Evolutionary conservation across 2,888 invertebrate species (phyloP).

Genomic region (Yponomeuta sedellus): DNA sequence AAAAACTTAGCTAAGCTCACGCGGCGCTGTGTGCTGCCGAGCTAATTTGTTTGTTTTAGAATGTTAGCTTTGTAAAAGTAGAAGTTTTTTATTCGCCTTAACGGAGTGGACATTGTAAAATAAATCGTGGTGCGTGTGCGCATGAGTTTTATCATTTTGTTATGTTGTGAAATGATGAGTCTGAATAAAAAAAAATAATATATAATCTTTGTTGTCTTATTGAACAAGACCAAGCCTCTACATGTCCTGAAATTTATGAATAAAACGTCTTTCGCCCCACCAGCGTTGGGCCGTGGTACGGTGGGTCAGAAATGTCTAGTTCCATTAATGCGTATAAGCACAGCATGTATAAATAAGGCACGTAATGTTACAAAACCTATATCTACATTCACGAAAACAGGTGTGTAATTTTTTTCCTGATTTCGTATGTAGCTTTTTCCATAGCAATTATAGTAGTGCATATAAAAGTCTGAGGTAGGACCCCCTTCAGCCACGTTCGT

Average conservation of each 20-base stretch:
- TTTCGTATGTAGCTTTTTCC: too few species aligned
- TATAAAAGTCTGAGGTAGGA: too few species aligned
- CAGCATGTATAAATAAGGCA: too few species aligned
- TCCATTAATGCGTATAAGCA: too few species aligned
- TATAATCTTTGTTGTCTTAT: slow-evolving; percentile 7
- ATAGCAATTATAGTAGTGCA: too few species aligned
- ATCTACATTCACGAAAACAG: too few species aligned
- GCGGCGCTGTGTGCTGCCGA: slow-evolving; percentile 32
- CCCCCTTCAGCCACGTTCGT: too few species aligned
- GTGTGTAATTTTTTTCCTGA: too few species aligned
- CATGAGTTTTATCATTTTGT: slow-evolving; percentile 54
- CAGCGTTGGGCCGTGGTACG: neutral
- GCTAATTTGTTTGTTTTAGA: slow-evolving; percentile 43
- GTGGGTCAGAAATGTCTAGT: too few species aligned
- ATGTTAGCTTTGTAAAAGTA: slow-evolving; percentile 32
- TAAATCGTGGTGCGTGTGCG: slow-evolving; percentile 28
- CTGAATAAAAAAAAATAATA: slow-evolving; percentile 41
- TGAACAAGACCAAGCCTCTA: neutral
- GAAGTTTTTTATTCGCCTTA: slow-evolving; percentile 36
- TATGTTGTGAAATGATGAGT: slow-evolving; percentile 68
- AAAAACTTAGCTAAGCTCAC: slow-evolving; percentile 17
- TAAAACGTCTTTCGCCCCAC: too few species aligned
- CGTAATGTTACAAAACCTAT: too few species aligned
- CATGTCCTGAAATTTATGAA: too few species aligned
- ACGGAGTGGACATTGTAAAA: slow-evolving; percentile 46